Conservation (phyloP, 2,113 vertebrate species). For the Pyrgilauda ruficollis region DNA sequence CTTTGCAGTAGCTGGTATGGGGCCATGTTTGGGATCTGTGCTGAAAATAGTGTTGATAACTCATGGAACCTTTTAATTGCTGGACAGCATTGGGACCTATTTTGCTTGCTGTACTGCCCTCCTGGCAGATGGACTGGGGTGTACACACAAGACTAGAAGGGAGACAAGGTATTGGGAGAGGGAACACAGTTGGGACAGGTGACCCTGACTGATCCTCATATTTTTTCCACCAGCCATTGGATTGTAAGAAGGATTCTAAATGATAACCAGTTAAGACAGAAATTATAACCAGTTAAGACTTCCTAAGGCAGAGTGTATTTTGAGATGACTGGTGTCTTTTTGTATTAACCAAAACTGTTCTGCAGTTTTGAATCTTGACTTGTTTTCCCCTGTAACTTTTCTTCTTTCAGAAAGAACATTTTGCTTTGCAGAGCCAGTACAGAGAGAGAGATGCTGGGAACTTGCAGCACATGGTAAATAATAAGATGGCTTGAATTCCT, state of each 20-base stretch:
- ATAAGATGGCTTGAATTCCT: not conserved
- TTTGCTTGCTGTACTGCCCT: not conserved
- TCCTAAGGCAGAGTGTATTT: not conserved
- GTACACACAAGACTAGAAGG: not conserved
- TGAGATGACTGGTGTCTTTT: not conserved
- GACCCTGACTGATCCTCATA: not conserved
- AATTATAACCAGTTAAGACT: not conserved
- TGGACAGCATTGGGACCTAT: not conserved
- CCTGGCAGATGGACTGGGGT: not conserved
- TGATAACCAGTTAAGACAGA: not conserved
- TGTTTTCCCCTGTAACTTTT: slow-evolving; percentile 1
- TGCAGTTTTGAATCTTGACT: not conserved
- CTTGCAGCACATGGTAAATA: slow-evolving; percentile 68
- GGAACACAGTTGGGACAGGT: not conserved
- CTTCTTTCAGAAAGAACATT: slow-evolving; percentile 64
- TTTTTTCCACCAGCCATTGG: not conserved
- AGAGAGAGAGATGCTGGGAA: slow-evolving; percentile 45
- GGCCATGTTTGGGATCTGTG: not conserved
- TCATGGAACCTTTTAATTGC: not conserved
- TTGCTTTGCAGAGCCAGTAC: slow-evolving; percentile 62
- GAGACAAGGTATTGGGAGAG: not conserved
- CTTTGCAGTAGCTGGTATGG: not conserved
- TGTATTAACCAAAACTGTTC: not conserved
- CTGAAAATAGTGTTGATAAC: not conserved
- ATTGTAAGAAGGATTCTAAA: not conserved